Percentiles rank a stretch among this genome's conserved stretches.
phyloP scores from a whole-genome alignment of 2,113 vertebrate species.

The Pionites leucogaster region DNA sequence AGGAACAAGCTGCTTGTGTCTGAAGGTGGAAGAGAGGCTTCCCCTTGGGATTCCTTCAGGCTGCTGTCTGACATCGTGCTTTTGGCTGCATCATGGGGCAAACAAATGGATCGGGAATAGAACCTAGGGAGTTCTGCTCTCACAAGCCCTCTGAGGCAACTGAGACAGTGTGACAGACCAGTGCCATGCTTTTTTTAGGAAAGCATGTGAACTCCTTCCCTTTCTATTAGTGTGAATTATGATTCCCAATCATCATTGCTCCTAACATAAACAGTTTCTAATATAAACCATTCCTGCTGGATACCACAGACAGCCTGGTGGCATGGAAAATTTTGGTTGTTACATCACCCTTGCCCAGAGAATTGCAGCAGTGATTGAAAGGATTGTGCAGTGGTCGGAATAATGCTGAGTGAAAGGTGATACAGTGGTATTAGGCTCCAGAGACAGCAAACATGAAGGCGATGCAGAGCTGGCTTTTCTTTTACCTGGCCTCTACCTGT shows the following conservation, averaged over 20 bases:
- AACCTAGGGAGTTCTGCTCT: neutral
- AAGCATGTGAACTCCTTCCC: neutral
- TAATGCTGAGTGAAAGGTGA: neutral
- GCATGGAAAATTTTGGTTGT: constrained; percentile 45
- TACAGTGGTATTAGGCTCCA: neutral
- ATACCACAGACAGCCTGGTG: neutral
- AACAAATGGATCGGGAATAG: neutral
- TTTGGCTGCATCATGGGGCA: neutral
- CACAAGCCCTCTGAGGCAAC: neutral
- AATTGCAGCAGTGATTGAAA: neutral
- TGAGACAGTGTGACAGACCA: neutral
- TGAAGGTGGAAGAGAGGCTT: neutral
- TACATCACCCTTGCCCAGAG: neutral
- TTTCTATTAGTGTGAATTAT: constrained; percentile 21
- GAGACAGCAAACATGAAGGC: neutral
- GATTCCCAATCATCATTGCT: neutral
- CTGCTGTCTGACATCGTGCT: fast-evolving
- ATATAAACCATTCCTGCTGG: constrained; percentile 27
- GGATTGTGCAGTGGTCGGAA: neutral
- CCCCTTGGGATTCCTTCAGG: neutral
- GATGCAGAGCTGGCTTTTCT: neutral
- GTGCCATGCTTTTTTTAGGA: neutral
- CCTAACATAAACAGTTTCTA: constrained; percentile 47
- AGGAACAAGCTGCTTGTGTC: neutral
- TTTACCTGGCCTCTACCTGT: neutral